Percentiles rank a stretch among this genome's conserved stretches.
These are phyloP conservation scores for Trinorchestia longiramus DNA, from an alignment of 1,140 invertebrate genomes.

Conservation along the genomic window DNA sequence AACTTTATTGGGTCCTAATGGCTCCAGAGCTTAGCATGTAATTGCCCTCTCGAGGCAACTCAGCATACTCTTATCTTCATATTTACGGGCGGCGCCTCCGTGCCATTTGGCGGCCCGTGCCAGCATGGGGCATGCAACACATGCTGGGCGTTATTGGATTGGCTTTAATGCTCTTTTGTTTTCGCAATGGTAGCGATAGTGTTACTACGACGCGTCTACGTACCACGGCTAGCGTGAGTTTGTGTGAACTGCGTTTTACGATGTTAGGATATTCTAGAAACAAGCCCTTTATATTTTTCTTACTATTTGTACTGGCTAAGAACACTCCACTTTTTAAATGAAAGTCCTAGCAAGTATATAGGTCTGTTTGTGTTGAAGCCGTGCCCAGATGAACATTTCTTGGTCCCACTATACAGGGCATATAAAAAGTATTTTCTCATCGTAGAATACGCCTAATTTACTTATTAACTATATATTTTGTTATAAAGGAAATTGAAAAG, in stretches of 20 bases:
- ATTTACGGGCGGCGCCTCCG: background rate
- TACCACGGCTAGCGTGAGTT: background rate
- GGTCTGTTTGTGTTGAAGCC: too few species aligned
- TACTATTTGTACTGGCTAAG: background rate
- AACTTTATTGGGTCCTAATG: constrained; percentile 8
- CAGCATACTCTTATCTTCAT: background rate
- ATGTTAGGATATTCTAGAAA: background rate
- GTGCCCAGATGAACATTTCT: too few species aligned
- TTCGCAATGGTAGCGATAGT: background rate
- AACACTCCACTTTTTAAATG: too few species aligned
- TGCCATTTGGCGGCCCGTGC: background rate
- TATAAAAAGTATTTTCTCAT: too few species aligned
- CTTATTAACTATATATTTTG: too few species aligned
- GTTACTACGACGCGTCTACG: background rate
- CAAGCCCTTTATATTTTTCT: background rate
- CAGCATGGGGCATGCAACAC: background rate
- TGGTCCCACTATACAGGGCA: too few species aligned
- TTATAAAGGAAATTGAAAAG: too few species aligned
- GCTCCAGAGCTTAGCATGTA: background rate
- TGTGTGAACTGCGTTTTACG: background rate
- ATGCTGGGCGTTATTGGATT: background rate
- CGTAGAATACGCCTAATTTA: too few species aligned
- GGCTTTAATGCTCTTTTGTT: background rate
- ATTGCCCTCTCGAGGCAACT: constrained; percentile 5
- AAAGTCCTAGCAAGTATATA: too few species aligned